These are phyloP conservation scores for Hemicrepidius hirtus DNA, from an alignment of 2,888 invertebrate species.

Conservation along the genomic window DNA sequence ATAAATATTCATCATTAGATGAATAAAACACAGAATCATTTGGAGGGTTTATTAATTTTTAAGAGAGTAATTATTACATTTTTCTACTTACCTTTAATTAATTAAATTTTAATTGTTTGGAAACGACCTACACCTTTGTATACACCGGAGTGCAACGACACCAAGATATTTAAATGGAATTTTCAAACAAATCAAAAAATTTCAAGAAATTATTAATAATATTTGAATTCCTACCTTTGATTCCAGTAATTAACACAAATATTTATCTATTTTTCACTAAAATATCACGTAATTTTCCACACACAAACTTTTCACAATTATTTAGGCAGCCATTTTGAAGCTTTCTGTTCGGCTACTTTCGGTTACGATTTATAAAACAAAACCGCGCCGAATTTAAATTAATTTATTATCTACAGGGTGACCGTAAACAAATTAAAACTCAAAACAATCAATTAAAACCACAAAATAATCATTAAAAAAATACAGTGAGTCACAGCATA, in stretches of 20 bases:
- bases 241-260: constrained; percentile 7
- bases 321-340: constrained; percentile 22
- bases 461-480: too few relatives aligned
- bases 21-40: too few relatives aligned
- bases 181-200: neutral
- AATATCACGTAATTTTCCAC: neutral
- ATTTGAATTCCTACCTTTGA: constrained; percentile 13
- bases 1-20: neutral
- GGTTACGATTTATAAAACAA: neutral
- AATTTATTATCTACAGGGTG: too few relatives aligned
- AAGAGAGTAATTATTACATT: too few relatives aligned
- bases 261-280: constrained; percentile 13
- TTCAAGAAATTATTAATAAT: neutral
- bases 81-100: neutral
- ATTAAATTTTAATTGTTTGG: neutral
- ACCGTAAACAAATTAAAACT: too few relatives aligned
- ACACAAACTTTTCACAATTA: neutral
- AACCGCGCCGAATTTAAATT: neutral
- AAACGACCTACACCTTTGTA: constrained; percentile 26
- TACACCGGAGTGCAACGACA: constrained; percentile 31
- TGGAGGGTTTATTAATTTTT: too few relatives aligned
- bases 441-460: too few relatives aligned
- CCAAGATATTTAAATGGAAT: constrained; percentile 16
- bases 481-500: too few relatives aligned
- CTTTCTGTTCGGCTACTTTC: constrained; percentile 2